These are phyloP conservation scores for Alosa alosa DNA, from an alignment of 2,113 vertebrate genomes.

Conservation along the genomic window DNA sequence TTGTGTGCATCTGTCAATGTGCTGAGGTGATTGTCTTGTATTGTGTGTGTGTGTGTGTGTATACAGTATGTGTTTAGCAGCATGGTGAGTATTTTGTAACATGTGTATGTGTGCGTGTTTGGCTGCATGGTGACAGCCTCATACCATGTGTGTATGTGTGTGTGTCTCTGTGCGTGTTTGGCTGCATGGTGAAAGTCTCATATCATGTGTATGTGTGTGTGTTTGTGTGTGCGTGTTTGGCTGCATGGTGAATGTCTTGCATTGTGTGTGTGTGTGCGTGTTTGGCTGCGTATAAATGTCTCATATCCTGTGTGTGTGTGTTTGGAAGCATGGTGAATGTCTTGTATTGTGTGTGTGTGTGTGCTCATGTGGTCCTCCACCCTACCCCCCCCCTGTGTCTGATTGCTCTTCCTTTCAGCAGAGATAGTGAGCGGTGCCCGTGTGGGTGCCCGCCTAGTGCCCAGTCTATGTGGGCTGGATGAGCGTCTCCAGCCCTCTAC, in stretches of 20 bases:
- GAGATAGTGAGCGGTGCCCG: background rate
- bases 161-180: background rate
- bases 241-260: background rate
- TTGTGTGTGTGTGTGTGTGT: background rate
- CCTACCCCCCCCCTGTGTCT: slow-evolving; percentile 47
- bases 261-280: background rate
- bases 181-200: background rate
- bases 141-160: no score
- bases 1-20: background rate
- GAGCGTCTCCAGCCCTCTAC: background rate
- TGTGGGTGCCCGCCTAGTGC: background rate
- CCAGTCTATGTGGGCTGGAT: background rate
- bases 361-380: slow-evolving; percentile 42
- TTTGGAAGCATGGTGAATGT: background rate
- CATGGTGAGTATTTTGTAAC: background rate
- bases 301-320: background rate
- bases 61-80: background rate
- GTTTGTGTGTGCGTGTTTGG: background rate
- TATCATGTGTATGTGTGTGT: background rate
- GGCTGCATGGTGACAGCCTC: no score
- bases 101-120: background rate
- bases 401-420: slow-evolving; percentile 74
- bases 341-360: slow-evolving; percentile 32
- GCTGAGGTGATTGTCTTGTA: background rate
- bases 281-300: no score